These are phyloP conservation scores for Troides aeacus DNA, from an alignment of 2,888 invertebrate genomes.

Conservation along the genomic window DNA sequence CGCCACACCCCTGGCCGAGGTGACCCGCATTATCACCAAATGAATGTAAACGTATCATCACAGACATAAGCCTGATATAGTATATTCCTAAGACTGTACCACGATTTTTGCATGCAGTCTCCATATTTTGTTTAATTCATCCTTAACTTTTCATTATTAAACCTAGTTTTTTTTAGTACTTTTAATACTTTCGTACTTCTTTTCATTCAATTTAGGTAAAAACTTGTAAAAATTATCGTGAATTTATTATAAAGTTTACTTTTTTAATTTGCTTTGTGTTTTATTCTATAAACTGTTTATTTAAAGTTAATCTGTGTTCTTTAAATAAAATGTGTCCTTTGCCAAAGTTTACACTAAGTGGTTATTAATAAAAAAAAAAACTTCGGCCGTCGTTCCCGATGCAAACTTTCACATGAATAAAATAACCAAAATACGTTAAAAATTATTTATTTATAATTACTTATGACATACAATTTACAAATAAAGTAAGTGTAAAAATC, in stretches of 20 bases:
- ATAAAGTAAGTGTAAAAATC: constrained; percentile 58
- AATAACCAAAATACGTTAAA: constrained; percentile 6
- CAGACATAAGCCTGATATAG: constrained; percentile 2
- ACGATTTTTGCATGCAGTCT: neutral
- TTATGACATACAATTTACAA: constrained; percentile 73
- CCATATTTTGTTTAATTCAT: neutral
- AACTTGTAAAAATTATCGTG: neutral
- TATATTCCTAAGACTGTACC: constrained; percentile 15
- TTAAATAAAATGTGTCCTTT: too few relatives aligned
- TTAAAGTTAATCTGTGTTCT: neutral
- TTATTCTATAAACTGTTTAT: neutral
- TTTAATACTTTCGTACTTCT: neutral
- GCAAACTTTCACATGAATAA: neutral
- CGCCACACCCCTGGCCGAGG: constrained; percentile 62
- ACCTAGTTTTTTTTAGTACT: too few relatives aligned
- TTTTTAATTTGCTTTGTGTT: neutral
- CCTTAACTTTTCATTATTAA: neutral
- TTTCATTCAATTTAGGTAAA: neutral
- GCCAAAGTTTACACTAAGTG: too few relatives aligned
- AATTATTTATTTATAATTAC: constrained; percentile 50
- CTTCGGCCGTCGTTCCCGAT: too few relatives aligned
- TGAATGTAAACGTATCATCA: constrained; percentile 33
- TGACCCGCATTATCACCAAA: constrained; percentile 57
- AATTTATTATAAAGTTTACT: neutral
- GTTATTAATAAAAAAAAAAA: too few relatives aligned